Conservation (phyloP, 2,888 invertebrate genomes). For the Anthophora plumipes region DNA sequence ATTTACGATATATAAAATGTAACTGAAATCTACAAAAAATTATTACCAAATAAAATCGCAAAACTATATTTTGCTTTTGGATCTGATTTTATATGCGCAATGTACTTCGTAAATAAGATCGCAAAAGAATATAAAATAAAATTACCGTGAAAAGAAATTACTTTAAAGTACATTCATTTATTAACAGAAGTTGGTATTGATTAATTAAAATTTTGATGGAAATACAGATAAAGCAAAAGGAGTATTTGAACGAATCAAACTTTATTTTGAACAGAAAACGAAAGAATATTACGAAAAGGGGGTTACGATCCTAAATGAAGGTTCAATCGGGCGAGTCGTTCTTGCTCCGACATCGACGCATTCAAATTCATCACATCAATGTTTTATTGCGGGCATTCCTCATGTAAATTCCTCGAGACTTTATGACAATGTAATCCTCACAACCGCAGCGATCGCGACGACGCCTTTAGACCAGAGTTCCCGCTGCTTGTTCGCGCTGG, state of each 20-base stretch:
- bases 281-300: slow-evolving; percentile 1
- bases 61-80: no score
- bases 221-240: neutral
- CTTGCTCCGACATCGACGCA: slow-evolving; percentile 60
- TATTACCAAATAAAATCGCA: no score
- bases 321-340: slow-evolving; percentile 57
- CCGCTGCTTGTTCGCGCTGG: slow-evolving; percentile 57
- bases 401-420: slow-evolving; percentile 81
- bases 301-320: slow-evolving; percentile 36
- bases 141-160: neutral
- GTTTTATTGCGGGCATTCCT: slow-evolving; percentile 80
- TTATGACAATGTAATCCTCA: slow-evolving; percentile 82
- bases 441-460: slow-evolving; percentile 66
- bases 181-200: neutral
- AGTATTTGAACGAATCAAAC: neutral
- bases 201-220: neutral
- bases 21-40: no score
- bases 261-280: neutral
- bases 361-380: slow-evolving; percentile 78
- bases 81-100: neutral
- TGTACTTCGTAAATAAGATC: neutral
- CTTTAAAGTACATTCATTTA: no score
- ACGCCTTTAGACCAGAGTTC: slow-evolving; percentile 50
- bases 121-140: neutral
- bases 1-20: no score